Evolutionary conservation across 2,888 invertebrate genomes (phyloP).

Genomic region (Emesis russula): DNA sequence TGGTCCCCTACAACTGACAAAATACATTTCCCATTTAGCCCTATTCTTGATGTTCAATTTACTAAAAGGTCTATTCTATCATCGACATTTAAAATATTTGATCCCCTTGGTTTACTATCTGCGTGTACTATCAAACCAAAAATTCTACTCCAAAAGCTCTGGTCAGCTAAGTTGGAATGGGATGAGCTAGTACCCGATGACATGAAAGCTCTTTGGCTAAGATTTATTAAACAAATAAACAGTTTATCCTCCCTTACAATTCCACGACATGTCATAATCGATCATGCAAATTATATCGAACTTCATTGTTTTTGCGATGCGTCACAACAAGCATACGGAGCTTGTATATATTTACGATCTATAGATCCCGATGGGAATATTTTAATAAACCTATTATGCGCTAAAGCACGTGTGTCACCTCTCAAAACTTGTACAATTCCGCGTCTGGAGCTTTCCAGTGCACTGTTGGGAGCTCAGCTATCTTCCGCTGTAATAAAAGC

Average conservation of each 20-base stretch:
- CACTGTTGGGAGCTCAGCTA: slow-evolving; percentile 43
- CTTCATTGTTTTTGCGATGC: slow-evolving; percentile 75
- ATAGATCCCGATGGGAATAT: slow-evolving; percentile 10
- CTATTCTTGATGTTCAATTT: slow-evolving; percentile 30
- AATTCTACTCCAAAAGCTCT: slow-evolving; percentile 71
- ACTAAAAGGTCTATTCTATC: slow-evolving; percentile 79
- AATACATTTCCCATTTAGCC: slow-evolving; percentile 69
- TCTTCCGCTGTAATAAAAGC: slow-evolving; percentile 33
- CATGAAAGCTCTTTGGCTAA: slow-evolving; percentile 37
- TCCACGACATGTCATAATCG: slow-evolving; percentile 45
- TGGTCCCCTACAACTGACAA: slow-evolving; percentile 73
- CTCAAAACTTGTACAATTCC: slow-evolving; percentile 46
- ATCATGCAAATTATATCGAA: slow-evolving; percentile 46
- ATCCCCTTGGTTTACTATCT: slow-evolving; percentile 66
- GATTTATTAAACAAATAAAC: not conserved
- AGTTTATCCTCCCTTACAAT: slow-evolving; percentile 31
- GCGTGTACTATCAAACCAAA: slow-evolving; percentile 56
- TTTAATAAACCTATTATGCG: slow-evolving; percentile 45
- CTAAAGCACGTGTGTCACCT: slow-evolving; percentile 53
- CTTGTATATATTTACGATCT: slow-evolving; percentile 60
- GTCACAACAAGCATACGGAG: slow-evolving; percentile 56
- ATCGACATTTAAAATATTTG: slow-evolving; percentile 76
- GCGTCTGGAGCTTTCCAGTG: slow-evolving; percentile 69
- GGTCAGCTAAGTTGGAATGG: slow-evolving; percentile 67
- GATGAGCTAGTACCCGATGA: slow-evolving; percentile 61